A percentile compares a stretch with the other conserved stretches of the same genome.
Evolutionary conservation across 2,113 vertebrate species (phyloP).

Genomic region (Zingel zingel): DNA sequence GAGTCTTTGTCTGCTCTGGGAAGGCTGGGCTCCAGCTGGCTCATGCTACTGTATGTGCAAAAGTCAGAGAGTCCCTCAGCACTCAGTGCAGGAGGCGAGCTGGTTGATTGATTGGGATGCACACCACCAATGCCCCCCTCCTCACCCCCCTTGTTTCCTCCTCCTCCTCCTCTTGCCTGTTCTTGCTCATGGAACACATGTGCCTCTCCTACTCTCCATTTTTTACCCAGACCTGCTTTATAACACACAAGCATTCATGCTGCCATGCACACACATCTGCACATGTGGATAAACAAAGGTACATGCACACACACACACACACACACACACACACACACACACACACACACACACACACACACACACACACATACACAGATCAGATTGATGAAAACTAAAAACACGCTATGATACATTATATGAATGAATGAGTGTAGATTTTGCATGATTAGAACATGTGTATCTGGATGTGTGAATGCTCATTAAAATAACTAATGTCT

Average conservation of each 20-base stretch:
- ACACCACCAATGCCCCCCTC: conserved; percentile 23
- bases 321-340: background rate
- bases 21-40: conserved; percentile 79
- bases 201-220: conserved; percentile 49
- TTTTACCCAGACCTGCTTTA: conserved; percentile 33
- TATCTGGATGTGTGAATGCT: background rate
- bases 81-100: conserved; percentile 64
- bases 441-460: conserved; percentile 3
- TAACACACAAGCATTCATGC: conserved; percentile 22
- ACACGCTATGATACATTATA: background rate
- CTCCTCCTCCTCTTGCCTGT: conserved; percentile 33
- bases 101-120: conserved; percentile 76
- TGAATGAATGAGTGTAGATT: background rate
- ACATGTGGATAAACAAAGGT: conserved; percentile 25
- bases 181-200: conserved; percentile 55
- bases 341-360: conserved; percentile 3
- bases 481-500: conserved; percentile 12
- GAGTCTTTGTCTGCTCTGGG: conserved; percentile 73
- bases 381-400: background rate
- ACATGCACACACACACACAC: background rate
- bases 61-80: conserved; percentile 76
- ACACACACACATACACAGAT: too few relatives aligned
- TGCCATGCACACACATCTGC: background rate
- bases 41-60: conserved; percentile 58
- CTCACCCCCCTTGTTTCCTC: background rate